A percentile compares a stretch with the other conserved stretches of the same genome.
These are phyloP conservation scores for Rosalia funebris DNA, from an alignment of 2,888 invertebrate genomes.

Conservation along the genomic window DNA sequence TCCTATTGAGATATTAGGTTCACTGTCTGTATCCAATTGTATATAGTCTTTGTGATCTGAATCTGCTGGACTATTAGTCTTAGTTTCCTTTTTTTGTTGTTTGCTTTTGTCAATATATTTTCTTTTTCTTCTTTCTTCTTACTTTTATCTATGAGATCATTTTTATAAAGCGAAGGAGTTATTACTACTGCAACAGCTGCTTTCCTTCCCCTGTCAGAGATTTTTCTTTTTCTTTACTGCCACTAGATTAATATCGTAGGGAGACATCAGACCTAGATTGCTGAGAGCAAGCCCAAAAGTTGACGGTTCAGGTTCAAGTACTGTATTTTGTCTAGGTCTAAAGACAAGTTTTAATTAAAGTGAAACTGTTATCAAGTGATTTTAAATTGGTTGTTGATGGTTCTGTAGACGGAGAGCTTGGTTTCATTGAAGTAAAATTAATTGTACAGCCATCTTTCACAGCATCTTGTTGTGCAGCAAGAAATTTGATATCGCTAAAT, in stretches of 20 bases:
- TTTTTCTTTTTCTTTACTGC: background rate
- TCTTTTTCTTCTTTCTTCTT: background rate
- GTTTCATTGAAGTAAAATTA: background rate
- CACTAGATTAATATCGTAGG: background rate
- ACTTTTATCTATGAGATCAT: background rate
- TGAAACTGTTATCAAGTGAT: background rate
- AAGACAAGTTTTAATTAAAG: background rate
- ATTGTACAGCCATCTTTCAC: background rate
- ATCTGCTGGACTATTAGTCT: background rate
- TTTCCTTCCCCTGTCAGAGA: background rate
- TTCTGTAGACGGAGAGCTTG: no score
- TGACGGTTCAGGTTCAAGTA: slow-evolving; percentile 8
- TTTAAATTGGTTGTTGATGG: no score
- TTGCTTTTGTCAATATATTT: background rate
- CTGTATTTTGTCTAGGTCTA: slow-evolving; percentile 2
- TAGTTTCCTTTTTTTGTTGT: background rate
- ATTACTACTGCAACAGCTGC: background rate
- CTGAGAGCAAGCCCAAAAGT: slow-evolving; percentile 14
- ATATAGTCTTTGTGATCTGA: background rate
- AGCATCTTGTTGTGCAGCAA: slow-evolving; percentile 20
- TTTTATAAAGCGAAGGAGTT: background rate
- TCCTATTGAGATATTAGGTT: background rate
- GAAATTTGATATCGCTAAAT: slow-evolving; percentile 37
- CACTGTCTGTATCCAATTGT: background rate
- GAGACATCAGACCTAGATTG: slow-evolving; percentile 2